Evolutionary conservation across 2,113 vertebrate species (phyloP).

Genomic region (Nothocercus nigrocapillus): DNA sequence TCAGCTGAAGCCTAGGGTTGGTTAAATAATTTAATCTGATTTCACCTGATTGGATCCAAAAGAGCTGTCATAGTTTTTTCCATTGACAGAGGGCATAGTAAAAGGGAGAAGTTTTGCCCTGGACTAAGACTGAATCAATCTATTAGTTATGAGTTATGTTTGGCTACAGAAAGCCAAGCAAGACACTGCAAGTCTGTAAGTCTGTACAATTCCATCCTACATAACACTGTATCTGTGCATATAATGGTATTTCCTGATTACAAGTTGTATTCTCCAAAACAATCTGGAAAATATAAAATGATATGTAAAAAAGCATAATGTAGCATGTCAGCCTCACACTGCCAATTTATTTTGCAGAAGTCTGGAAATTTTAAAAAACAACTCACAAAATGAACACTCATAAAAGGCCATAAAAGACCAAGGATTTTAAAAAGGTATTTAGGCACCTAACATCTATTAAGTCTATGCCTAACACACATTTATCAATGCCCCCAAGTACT

Average conservation of each 20-base stretch:
- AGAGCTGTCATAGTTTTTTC: background rate
- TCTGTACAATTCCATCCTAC: background rate
- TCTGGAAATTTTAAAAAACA: background rate
- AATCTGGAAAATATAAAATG: background rate
- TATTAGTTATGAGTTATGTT: background rate
- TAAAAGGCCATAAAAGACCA: fast-evolving
- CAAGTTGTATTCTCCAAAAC: background rate
- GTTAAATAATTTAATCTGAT: background rate
- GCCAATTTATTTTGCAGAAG: background rate
- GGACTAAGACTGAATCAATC: background rate
- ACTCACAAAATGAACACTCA: background rate
- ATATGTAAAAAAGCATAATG: fast-evolving
- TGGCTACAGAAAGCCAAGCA: background rate
- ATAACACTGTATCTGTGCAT: background rate
- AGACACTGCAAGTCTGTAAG: too few relatives aligned
- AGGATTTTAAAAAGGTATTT: background rate
- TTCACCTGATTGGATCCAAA: background rate
- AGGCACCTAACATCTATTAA: background rate
- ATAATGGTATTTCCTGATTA: background rate
- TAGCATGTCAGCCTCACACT: background rate
- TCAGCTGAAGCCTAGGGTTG: background rate
- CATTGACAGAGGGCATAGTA: background rate
- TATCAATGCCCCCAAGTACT: background rate
- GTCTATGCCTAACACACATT: background rate
- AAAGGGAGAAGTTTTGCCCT: background rate